phyloP scores from a whole-genome alignment of 2,797 vertebrate genomes.

The Leuciscus waleckii region DNA sequence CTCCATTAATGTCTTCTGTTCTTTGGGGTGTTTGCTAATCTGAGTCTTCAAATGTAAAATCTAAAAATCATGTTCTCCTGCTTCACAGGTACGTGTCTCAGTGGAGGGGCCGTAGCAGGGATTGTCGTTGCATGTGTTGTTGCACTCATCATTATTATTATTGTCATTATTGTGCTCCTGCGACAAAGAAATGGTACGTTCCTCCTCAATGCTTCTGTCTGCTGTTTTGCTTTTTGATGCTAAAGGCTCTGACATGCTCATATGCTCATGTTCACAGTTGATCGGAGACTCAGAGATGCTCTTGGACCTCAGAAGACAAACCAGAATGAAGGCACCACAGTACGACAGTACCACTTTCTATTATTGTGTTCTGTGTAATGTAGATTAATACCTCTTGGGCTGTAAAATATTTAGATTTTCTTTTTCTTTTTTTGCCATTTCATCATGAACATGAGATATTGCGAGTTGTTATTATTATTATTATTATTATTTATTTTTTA shows the following conservation, averaged over 20 bases:
- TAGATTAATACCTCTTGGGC: background rate
- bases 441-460: too few species aligned
- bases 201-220: background rate
- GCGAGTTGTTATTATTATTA: too few species aligned
- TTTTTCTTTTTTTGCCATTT: too few species aligned
- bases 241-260: slow-evolving; percentile 7
- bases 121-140: slow-evolving; percentile 83
- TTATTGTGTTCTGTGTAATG: background rate
- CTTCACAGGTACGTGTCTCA: slow-evolving; percentile 75
- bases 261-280: slow-evolving; percentile 63
- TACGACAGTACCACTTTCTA: slow-evolving; percentile 62
- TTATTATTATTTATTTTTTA: background rate
- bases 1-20: background rate
- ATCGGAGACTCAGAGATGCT: slow-evolving; percentile 55
- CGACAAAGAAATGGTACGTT: slow-evolving; percentile 64
- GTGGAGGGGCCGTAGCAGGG: slow-evolving; percentile 83
- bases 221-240: background rate
- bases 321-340: slow-evolving; percentile 62
- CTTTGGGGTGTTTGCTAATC: background rate
- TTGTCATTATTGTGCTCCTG: slow-evolving; percentile 73
- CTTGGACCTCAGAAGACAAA: slow-evolving; percentile 62
- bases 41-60: background rate
- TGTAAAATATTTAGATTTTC: too few species aligned
- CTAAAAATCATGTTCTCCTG: slow-evolving; percentile 14
- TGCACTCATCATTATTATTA: slow-evolving; percentile 75